These are phyloP conservation scores for Sandelia bainsii DNA, from an alignment of 2,797 vertebrate species.

Conservation along the genomic window DNA sequence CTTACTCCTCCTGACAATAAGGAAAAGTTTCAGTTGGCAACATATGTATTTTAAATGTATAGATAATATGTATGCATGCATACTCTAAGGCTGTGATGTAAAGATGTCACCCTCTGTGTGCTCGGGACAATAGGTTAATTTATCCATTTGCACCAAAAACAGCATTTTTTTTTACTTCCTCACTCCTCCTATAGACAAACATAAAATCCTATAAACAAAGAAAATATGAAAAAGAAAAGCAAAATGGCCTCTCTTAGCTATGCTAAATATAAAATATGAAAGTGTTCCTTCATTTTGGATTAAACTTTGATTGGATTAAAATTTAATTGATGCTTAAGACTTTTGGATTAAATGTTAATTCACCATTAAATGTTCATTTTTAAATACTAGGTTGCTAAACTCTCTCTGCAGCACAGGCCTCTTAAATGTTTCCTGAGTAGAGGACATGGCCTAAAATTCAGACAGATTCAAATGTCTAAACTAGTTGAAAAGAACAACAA, in stretches of 20 bases:
- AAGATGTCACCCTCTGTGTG: neutral
- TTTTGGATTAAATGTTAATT: slow-evolving; percentile 69
- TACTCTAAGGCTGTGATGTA: neutral
- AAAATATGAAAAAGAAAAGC: slow-evolving; percentile 18
- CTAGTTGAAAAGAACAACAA: slow-evolving; percentile 11
- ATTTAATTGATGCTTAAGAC: slow-evolving; percentile 52
- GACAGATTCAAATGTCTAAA: slow-evolving; percentile 11
- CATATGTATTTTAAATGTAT: neutral
- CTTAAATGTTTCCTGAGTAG: slow-evolving; percentile 22
- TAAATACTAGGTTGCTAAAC: slow-evolving; percentile 38
- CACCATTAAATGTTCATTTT: slow-evolving; percentile 65
- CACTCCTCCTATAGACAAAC: neutral
- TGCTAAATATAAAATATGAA: slow-evolving; percentile 32
- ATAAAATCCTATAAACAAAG: slow-evolving; percentile 4
- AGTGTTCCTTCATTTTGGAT: slow-evolving; percentile 48
- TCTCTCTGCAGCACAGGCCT: slow-evolving; percentile 32
- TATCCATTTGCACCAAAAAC: slow-evolving; percentile 9
- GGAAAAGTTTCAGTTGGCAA: neutral
- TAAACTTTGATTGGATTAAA: slow-evolving; percentile 67
- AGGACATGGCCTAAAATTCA: neutral
- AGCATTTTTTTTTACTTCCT: neutral
- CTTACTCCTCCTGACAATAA: too few species aligned
- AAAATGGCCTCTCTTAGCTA: slow-evolving; percentile 29
- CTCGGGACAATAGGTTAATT: neutral
- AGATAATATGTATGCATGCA: slow-evolving; percentile 1